These are phyloP conservation scores for Noctilio leporinus DNA, from an alignment of 2,113 vertebrate genomes.

Conservation along the genomic window DNA sequence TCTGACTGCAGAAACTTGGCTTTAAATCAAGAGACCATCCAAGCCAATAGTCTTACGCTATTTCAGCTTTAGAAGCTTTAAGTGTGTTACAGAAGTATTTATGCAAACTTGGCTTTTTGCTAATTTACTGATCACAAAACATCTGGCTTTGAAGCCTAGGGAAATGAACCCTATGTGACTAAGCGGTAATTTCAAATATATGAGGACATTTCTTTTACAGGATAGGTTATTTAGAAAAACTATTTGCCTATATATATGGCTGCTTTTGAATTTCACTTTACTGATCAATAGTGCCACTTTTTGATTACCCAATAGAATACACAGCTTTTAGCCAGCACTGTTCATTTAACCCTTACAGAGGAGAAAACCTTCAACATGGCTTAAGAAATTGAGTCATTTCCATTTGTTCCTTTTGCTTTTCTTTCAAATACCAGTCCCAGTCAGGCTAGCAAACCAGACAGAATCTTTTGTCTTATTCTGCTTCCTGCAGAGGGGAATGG, in stretches of 20 bases:
- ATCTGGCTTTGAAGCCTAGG: not conserved
- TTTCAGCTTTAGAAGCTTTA: slow-evolving; percentile 27
- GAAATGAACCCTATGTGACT: not conserved
- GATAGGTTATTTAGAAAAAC: slow-evolving; percentile 19
- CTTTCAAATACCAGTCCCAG: not conserved
- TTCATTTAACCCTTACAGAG: not conserved
- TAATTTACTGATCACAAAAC: not conserved
- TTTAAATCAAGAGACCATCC: not conserved
- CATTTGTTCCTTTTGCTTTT: slow-evolving; percentile 8
- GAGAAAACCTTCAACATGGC: slow-evolving; percentile 3
- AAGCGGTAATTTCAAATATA: slow-evolving; percentile 24
- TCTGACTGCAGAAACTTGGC: slow-evolving; percentile 27
- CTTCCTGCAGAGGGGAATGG: not conserved
- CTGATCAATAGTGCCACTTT: slow-evolving; percentile 5
- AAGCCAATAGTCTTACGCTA: not conserved
- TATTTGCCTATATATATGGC: not conserved
- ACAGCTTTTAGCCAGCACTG: not conserved
- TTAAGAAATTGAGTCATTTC: slow-evolving; percentile 29
- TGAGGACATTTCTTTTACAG: slow-evolving; percentile 18
- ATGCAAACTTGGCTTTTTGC: slow-evolving; percentile 7
- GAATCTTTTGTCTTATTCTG: not conserved
- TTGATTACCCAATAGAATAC: not conserved
- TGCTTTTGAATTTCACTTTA: slow-evolving; percentile 27
- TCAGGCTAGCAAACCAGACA: not conserved
- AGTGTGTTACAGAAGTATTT: slow-evolving; percentile 41